Base-by-base conservation (phyloP, 2,888 invertebrate genomes). In the Hirtodrosophila confusa region DNA sequence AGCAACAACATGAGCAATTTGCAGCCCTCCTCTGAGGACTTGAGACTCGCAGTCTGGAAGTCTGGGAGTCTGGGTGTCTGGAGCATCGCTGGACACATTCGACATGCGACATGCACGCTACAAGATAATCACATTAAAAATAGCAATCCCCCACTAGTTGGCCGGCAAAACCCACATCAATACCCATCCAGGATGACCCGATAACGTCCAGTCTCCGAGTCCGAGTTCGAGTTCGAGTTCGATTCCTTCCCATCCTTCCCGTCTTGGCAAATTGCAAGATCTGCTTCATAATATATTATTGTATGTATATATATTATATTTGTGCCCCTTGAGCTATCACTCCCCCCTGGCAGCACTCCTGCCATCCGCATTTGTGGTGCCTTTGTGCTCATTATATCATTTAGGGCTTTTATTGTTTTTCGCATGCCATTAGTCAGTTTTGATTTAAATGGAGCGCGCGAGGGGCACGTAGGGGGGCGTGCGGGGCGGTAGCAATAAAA, bases 111-210 rank as follows among this genome's bases (percentile, higher is more conserved):
- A 89, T 82, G 89, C 89, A 79, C 73, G 84, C 80, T 83, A 90
- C 89, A 90, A 85, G 89, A 90, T 90, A 90, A 90, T 90, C 90
- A 90, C 89, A 90, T 90, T 90, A 90, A 86, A 88, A 88, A 88
- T 69, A 76, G 80, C 6, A 27, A 2, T 7, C 9, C 31, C 31
- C 31, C 1, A 31, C 4, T 31, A 45, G 35, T 68, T 69, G 66
- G 57, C 58, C 69, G 50, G 55, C 54, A 53, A 29, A 53, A 73
- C 86, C 86, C 75, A 82, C 62, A 63, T 82, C 79, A 80, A 69
- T 64, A 69, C 76, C 76, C 66, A 67, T 71, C 70, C 79, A 40
- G 23, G 49, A 27, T 45, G 73, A 54, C 49, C 74, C 53, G 74
- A 74, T 74, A 74, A 74, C 58, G 51, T 51, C 11, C 37, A 43